Evolutionary conservation across 2,888 invertebrate species (phyloP).

Genomic region (Ophraella communa): DNA sequence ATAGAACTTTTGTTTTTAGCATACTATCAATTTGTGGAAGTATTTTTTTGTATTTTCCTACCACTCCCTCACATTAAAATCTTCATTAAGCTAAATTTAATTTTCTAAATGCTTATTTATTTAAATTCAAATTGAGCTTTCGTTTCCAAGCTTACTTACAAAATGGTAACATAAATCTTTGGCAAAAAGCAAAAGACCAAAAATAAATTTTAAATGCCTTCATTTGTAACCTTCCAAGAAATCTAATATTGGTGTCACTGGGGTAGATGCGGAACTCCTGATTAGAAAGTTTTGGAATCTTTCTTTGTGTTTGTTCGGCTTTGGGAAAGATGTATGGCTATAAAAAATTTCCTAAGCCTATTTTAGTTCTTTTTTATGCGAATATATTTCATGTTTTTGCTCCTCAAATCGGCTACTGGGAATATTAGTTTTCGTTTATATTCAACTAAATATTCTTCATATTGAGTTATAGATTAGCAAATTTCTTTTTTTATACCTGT

Average conservation of each 20-base stretch:
- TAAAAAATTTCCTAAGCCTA: not conserved
- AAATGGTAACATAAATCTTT: slow-evolving; percentile 33
- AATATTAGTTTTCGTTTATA: not conserved
- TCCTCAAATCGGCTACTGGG: not conserved
- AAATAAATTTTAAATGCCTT: slow-evolving; percentile 38
- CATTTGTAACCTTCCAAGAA: slow-evolving; percentile 32
- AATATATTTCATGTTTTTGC: slow-evolving; percentile 6
- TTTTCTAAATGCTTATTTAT: slow-evolving; percentile 22
- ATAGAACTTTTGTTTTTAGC: not conserved
- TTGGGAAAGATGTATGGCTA: slow-evolving; percentile 11
- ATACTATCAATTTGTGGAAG: not conserved
- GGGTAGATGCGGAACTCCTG: slow-evolving; percentile 25
- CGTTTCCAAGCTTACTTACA: slow-evolving; percentile 23
- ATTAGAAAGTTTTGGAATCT: slow-evolving; percentile 28
- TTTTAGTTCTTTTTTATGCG: not conserved
- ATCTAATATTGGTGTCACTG: slow-evolving; percentile 28
- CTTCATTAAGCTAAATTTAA: slow-evolving; percentile 15
- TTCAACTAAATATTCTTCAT: not conserved
- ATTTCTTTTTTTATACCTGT: no score
- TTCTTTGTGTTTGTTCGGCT: slow-evolving; percentile 21
- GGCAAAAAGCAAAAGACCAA: slow-evolving; percentile 18
- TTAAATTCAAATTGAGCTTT: slow-evolving; percentile 12
- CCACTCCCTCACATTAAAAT: not conserved
- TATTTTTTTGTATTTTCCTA: not conserved
- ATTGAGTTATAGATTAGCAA: no score